phyloP scores from a whole-genome alignment of 2,888 invertebrate species.

The Diarsia mendica region DNA sequence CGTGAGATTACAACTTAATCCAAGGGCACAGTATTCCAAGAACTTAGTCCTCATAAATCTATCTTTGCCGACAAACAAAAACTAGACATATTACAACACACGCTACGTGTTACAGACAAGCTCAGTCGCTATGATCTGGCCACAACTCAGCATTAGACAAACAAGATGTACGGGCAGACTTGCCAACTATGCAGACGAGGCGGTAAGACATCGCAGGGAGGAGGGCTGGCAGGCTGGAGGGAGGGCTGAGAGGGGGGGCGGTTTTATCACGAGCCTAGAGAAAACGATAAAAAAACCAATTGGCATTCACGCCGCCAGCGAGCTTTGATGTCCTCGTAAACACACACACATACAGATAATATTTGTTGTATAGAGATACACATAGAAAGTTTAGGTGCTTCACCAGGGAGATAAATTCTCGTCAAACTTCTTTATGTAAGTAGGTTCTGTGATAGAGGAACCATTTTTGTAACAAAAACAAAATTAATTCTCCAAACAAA shows the following conservation, averaged over 20 bases:
- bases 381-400: constrained; percentile 22
- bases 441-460: not conserved
- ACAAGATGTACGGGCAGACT: constrained; percentile 47
- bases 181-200: constrained; percentile 54
- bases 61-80: not conserved
- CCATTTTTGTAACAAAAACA: not conserved
- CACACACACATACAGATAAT: constrained; percentile 56
- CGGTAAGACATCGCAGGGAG: constrained; percentile 43
- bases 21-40: not conserved
- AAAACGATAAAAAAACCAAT: constrained; percentile 86
- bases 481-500: constrained; percentile 5
- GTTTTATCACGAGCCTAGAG: constrained; percentile 74
- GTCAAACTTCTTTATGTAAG: constrained; percentile 46
- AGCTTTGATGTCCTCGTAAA: constrained; percentile 81
- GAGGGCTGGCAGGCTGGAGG: constrained; percentile 29
- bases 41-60: not conserved
- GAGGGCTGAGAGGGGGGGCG: constrained; percentile 26
- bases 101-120: constrained; percentile 30
- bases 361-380: constrained; percentile 38
- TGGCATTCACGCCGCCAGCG: constrained; percentile 79
- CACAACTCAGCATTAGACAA: constrained; percentile 48
- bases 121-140: constrained; percentile 12
- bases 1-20: too few relatives aligned
- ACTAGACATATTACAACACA: not conserved
- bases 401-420: constrained; percentile 45